A percentile compares a stretch with the other conserved stretches of the same genome.
phyloP scores from a whole-genome alignment of 2,888 invertebrate genomes.

The Papilio gigon region DNA sequence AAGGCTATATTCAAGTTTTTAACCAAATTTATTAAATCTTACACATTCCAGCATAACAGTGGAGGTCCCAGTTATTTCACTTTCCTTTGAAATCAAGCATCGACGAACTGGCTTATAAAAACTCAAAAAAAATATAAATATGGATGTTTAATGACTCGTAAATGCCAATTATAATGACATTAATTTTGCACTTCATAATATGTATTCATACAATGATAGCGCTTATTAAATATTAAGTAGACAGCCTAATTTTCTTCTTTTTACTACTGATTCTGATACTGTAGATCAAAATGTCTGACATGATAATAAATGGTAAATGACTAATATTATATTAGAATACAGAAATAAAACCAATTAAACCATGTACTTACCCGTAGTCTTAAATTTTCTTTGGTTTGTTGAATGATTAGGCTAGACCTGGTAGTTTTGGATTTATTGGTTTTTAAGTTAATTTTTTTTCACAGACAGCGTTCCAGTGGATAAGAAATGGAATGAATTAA shows the following conservation, averaged over 20 bases:
- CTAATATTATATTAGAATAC: conserved; percentile 3
- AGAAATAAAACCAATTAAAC: no score
- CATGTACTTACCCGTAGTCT: no score
- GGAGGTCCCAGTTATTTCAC: neutral
- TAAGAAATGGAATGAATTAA: conserved; percentile 75
- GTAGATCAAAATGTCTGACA: conserved; percentile 66
- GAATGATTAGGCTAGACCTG: neutral
- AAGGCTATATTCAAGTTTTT: neutral
- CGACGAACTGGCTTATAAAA: conserved; percentile 3
- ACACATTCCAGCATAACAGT: neutral
- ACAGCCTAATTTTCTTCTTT: neutral
- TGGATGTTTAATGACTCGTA: neutral
- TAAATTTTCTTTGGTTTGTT: no score
- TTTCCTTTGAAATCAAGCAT: neutral
- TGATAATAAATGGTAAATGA: conserved; percentile 75
- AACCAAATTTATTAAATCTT: neutral
- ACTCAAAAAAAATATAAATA: neutral
- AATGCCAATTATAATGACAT: conserved; percentile 9
- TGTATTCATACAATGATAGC: conserved; percentile 18
- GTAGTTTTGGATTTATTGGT: neutral
- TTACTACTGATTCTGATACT: neutral
- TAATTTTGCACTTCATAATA: conserved; percentile 12
- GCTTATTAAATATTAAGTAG: conserved; percentile 17
- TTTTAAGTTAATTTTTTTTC: conserved; percentile 43
- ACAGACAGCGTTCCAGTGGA: conserved; percentile 76